These are phyloP conservation scores for Bombyx huttoni DNA, from an alignment of 2,888 invertebrate genomes.

Conservation along the genomic window DNA sequence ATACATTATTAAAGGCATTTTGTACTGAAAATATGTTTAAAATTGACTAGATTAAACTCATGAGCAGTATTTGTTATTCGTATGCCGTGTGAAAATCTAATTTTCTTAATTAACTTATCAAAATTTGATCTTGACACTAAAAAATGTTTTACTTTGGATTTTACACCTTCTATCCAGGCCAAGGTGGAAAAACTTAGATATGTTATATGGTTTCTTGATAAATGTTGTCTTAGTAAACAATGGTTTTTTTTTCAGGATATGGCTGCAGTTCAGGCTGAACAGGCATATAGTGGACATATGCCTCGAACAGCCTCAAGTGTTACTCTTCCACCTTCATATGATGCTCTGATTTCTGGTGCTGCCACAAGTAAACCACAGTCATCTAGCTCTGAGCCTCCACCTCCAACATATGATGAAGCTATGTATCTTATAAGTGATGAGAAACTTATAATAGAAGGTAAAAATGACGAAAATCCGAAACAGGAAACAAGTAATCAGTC, in stretches of 20 bases:
- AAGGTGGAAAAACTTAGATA: neutral
- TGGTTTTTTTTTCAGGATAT: slow-evolving; percentile 57
- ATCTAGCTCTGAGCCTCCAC: slow-evolving; percentile 70
- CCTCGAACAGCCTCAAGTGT: slow-evolving; percentile 72
- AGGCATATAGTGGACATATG: slow-evolving; percentile 64
- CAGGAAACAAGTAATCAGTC: slow-evolving; percentile 49
- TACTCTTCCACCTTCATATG: slow-evolving; percentile 75
- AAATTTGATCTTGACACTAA: neutral
- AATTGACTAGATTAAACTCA: no score
- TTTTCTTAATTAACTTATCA: neutral
- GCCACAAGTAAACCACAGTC: slow-evolving; percentile 52
- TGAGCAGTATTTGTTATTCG: neutral
- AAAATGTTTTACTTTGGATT: neutral
- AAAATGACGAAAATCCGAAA: slow-evolving; percentile 43
- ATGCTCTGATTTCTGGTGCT: slow-evolving; percentile 64
- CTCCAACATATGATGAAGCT: slow-evolving; percentile 77
- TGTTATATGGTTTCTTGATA: neutral
- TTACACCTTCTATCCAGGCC: neutral
- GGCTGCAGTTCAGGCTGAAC: slow-evolving; percentile 69
- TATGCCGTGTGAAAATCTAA: neutral
- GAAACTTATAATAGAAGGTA: slow-evolving; percentile 36
- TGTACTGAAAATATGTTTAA: no score
- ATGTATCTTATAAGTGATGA: slow-evolving; percentile 68
- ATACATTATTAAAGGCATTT: no score
- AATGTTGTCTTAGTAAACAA: neutral